Base-by-base conservation (phyloP, 2,888 invertebrate genomes). In the Listrodromus nycthemerus region DNA sequence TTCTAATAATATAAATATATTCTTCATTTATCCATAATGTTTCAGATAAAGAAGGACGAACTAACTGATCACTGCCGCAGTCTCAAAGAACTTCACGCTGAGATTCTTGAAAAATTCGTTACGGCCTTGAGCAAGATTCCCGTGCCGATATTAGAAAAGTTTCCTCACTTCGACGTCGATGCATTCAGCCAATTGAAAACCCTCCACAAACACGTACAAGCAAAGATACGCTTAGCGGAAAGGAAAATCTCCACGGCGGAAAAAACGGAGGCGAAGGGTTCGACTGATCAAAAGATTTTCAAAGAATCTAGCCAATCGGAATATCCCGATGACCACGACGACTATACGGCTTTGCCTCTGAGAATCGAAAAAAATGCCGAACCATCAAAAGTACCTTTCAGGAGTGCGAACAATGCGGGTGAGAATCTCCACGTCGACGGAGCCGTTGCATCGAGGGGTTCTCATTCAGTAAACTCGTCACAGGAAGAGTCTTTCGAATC, bases 71-170 rank as follows among this genome's bases (percentile, higher is more conserved):
- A 88, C 65, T 88, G 85, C 37, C 81, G 86, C n/a, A 66, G 87
- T 58, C 91, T 94, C 76, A 95, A 95, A 91, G 93, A 93, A 73
- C 94, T 95, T 84, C 95, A 86, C 21, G 93, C 95, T 85, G 94
- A 96, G 88, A 90, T 96, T 52, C 92, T 96, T 88, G 96, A 96
- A 88, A 96, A 95, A 92, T 95, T 95, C 88, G 95, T 94, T 84
- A 93, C 93, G 27, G 95, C 96, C 0, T 95, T 96, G 86, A 95
- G 95, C 87, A 95, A 95, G 92, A 95, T 96, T 87, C 96, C 96
- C 1, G 93, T 95, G 16, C 94, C 94, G 84, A 94, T 95, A 55
- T 95, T 96, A 85, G 94, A 95, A 86, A 94, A 95, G 85, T 95
- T 96, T 74, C 95, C 95, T 1, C 95, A 95, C 0, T 96, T 96